Percentiles rank a stretch among this genome's conserved stretches.
Evolutionary conservation across 2,113 vertebrate genomes (phyloP).

Genomic region (Actenoides lindsayi): DNA sequence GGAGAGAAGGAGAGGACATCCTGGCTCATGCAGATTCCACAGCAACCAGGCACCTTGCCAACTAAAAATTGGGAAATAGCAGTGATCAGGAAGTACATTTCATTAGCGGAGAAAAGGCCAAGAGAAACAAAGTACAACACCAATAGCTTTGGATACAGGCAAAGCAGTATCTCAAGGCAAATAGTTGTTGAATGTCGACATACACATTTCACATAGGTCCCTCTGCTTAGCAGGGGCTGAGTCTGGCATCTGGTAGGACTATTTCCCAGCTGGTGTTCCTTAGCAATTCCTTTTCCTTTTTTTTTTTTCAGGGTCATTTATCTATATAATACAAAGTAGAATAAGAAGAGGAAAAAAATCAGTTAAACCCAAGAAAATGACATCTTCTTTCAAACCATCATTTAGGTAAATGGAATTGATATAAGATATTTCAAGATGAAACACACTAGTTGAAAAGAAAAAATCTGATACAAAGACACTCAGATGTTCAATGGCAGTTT

Average conservation of each 20-base stretch:
- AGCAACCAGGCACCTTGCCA: conserved; percentile 50
- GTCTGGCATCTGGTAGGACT: neutral
- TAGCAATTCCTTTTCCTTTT: neutral
- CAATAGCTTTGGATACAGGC: neutral
- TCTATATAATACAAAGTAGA: neutral
- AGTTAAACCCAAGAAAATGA: neutral
- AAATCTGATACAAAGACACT: conserved; percentile 22
- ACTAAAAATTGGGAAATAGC: conserved; percentile 10
- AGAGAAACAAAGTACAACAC: conserved; percentile 27
- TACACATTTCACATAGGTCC: neutral
- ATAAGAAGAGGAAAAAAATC: neutral
- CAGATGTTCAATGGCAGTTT: conserved; percentile 42
- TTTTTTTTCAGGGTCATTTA: neutral
- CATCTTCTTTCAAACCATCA: neutral
- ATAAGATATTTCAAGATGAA: conserved; percentile 53
- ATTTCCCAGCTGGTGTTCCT: neutral
- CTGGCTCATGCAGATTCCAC: conserved; percentile 13
- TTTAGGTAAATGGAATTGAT: conserved; percentile 29
- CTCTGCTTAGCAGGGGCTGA: conserved; percentile 4
- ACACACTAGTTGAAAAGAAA: conserved; percentile 5
- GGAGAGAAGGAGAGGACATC: conserved; percentile 29
- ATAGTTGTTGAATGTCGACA: neutral
- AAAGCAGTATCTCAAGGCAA: neutral
- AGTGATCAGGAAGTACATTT: conserved; percentile 44
- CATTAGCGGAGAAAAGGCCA: conserved; percentile 42